A percentile compares a stretch with the other conserved stretches of the same genome.
Conservation (phyloP, 2,888 invertebrate genomes). For the Drosophila nr. perissopoda region DNA sequence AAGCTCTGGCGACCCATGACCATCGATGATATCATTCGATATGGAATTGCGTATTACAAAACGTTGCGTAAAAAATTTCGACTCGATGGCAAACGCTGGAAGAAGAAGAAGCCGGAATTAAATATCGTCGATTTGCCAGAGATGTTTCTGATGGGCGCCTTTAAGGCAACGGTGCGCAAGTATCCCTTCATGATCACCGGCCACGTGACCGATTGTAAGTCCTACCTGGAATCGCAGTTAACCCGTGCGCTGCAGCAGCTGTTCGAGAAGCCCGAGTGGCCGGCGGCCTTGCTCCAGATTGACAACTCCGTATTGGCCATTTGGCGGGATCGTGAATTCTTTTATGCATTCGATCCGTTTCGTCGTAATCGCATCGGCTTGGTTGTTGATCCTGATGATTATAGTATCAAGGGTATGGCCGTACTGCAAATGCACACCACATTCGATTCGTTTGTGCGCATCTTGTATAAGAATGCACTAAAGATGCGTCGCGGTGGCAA, state of each 20-base stretch:
- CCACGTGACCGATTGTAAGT: constrained; percentile 77
- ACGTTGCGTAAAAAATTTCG: constrained; percentile 73
- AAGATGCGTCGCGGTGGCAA: constrained; percentile 81
- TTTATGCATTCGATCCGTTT: constrained; percentile 89
- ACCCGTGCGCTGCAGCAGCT: constrained; percentile 71
- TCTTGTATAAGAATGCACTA: constrained; percentile 86
- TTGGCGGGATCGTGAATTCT: constrained; percentile 88
- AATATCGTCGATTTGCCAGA: constrained; percentile 82
- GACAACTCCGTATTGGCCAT: constrained; percentile 87
- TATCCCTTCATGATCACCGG: constrained; percentile 77
- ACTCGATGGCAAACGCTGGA: constrained; percentile 71
- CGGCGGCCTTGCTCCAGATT: constrained; percentile 86
- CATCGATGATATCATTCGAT: constrained; percentile 85
- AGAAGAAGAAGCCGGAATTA: constrained; percentile 72
- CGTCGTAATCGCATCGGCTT: constrained; percentile 87
- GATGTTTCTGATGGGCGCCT: constrained; percentile 84
- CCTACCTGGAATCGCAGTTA: constrained; percentile 75
- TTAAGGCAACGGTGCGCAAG: constrained; percentile 79
- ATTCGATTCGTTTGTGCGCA: constrained; percentile 86
- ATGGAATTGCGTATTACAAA: constrained; percentile 76
- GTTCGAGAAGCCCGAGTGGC: constrained; percentile 71
- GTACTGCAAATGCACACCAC: constrained; percentile 88
- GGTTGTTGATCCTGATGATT: constrained; percentile 85
- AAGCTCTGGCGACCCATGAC: constrained; percentile 88
- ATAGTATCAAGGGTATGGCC: constrained; percentile 85